Conservation (phyloP, 2,888 invertebrate genomes). For the Chrysolina americana region DNA sequence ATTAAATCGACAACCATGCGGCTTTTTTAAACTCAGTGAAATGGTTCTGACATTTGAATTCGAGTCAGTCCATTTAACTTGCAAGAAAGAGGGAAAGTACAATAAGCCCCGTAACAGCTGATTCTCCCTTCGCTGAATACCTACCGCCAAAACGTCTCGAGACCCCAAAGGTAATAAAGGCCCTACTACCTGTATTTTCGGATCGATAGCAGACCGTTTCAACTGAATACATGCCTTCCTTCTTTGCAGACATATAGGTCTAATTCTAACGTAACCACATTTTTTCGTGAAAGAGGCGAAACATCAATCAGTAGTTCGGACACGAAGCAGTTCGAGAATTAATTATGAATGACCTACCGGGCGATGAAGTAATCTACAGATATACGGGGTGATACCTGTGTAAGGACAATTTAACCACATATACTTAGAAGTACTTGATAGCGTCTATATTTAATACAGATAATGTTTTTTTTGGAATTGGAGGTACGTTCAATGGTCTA, state of each 20-base stretch:
- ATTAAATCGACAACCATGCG: too few relatives aligned
- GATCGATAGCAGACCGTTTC: slow-evolving; percentile 24
- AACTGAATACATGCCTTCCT: slow-evolving; percentile 15
- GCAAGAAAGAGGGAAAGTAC: slow-evolving; percentile 6
- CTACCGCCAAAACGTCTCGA: slow-evolving; percentile 12
- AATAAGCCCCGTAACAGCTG: slow-evolving; percentile 6
- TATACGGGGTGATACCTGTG: neutral
- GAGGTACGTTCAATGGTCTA: too few relatives aligned
- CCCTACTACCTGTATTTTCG: slow-evolving; percentile 23
- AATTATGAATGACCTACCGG: neutral
- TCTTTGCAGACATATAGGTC: neutral
- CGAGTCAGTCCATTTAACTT: neutral
- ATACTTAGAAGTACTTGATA: too few relatives aligned
- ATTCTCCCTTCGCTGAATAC: neutral
- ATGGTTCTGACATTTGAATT: too few relatives aligned
- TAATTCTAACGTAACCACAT: neutral
- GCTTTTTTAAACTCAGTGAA: too few relatives aligned
- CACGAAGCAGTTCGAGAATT: slow-evolving; percentile 6
- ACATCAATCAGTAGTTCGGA: slow-evolving; percentile 3
- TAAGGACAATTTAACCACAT: too few relatives aligned
- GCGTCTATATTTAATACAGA: too few relatives aligned
- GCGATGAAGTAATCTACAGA: neutral
- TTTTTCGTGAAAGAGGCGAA: neutral
- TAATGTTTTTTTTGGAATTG: too few relatives aligned
- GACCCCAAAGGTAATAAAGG: slow-evolving; percentile 20